These are phyloP conservation scores for Elymnias hypermnestra DNA, from an alignment of 1,140 invertebrate species.

Conservation along the genomic window DNA sequence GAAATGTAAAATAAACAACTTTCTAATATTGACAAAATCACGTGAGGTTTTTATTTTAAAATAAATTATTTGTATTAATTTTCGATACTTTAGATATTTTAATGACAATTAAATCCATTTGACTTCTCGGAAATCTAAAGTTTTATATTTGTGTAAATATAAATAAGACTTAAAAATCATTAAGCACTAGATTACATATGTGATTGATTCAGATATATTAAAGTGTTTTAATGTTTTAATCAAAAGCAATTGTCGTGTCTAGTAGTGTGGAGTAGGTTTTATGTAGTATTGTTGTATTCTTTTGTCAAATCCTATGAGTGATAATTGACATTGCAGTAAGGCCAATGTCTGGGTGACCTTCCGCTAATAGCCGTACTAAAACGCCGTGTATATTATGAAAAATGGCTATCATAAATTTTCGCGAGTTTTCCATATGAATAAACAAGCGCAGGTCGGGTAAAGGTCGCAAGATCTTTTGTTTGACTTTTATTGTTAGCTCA, in stretches of 20 bases:
- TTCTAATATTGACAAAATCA: too few species aligned
- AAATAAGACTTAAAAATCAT: too few species aligned
- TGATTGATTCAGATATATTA: too few species aligned
- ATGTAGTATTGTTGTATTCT: not conserved
- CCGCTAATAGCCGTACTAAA: slow-evolving; percentile 2
- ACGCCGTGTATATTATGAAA: slow-evolving; percentile 6
- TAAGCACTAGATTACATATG: too few species aligned
- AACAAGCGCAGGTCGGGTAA: slow-evolving; percentile 6
- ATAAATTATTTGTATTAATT: too few species aligned
- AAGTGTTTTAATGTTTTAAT: slow-evolving; percentile 16
- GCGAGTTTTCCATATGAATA: slow-evolving; percentile 10
- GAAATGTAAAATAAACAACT: too few species aligned
- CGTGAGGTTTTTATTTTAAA: too few species aligned
- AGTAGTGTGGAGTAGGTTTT: not conserved
- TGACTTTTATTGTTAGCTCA: slow-evolving; percentile 2
- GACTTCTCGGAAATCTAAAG: too few species aligned
- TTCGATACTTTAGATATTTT: too few species aligned
- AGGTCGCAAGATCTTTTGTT: slow-evolving; percentile 9
- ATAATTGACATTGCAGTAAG: slow-evolving; percentile 47
- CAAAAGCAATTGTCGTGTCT: slow-evolving; percentile 1
- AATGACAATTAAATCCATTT: too few species aligned
- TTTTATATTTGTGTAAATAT: too few species aligned
- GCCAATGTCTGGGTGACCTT: slow-evolving; percentile 43
- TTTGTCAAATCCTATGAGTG: slow-evolving; percentile 32
- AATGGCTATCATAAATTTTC: slow-evolving; percentile 9